Evolutionary conservation across 2,113 vertebrate species (phyloP), one percentile per base, ranked within the genome.

Genomic region (Thalassarche chlororhynchos): DNA sequence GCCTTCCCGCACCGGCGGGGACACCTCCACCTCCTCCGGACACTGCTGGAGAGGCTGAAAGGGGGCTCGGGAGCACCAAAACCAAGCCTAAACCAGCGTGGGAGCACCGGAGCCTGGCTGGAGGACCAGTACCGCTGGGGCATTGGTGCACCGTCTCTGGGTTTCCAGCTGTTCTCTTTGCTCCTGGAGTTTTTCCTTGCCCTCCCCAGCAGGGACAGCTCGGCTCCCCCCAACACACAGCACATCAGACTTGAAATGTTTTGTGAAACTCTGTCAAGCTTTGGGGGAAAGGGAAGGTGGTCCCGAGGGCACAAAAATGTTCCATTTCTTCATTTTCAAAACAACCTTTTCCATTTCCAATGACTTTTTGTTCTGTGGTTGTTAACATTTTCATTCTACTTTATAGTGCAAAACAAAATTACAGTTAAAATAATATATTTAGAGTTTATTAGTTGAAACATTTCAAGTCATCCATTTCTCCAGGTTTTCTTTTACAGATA

Each of bases 401-500:
- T 77, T 23, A 44, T 36, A 77, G n/a, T 1, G 4, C 60, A 74
- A 87, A 90, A 31, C 34, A 86, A 90, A 92, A 77, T 54, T 58
- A 8, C 47, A 12, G 60, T 62, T 87, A 75, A 81, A 95, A 89
- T 78, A 95, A 95, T 70, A 51, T n/a, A 78, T 87, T 91, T 32
- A 12, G 49, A 9, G 55, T 91, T 97, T 96, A 95, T 96, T 94
- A 96, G 80, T 2, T 66, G 84, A 82, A 93, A 47, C 55, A 51
- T 92, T 94, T 90, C 95, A 84, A 85, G 60, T 16, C 85, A 92
- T 86, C 82, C 32, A 49, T 88, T 77, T 66, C 51, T 52, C 47
- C 44, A 34, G 69, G 77, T 72, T 96, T 96, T 88, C 76, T 89
- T 89, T 93, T 68, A 10, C 74, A 94, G 97, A 94, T 95, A 93